Evolutionary conservation across 2,113 vertebrate species (phyloP).

Genomic region (Sylvilagus bachmani): DNA sequence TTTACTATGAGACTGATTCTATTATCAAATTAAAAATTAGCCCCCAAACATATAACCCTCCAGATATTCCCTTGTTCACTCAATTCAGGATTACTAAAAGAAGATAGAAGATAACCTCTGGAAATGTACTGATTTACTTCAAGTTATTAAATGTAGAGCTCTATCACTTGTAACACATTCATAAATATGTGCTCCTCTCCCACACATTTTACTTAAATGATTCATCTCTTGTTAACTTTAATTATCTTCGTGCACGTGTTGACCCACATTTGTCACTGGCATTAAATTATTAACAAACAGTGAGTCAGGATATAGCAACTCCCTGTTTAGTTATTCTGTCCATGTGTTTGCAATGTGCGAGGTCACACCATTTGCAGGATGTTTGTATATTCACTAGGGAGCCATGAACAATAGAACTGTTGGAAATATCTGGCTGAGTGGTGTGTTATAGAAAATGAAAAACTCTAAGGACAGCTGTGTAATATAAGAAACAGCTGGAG

Average conservation of each 20-base stretch:
- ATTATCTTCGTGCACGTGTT: not conserved
- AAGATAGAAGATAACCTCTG: not conserved
- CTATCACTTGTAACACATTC: not conserved
- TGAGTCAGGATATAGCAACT: conserved; percentile 40
- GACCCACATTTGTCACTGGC: conserved; percentile 23
- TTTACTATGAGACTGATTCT: not conserved
- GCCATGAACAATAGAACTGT: conserved; percentile 55
- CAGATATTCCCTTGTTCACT: not conserved
- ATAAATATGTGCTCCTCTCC: not conserved
- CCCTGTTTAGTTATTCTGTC: not conserved
- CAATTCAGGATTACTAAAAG: not conserved
- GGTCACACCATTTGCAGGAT: conserved; percentile 65
- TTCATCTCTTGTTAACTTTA: not conserved
- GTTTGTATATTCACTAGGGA: conserved; percentile 73
- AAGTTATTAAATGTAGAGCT: not conserved
- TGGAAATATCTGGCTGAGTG: conserved; percentile 58
- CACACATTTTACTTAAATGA: conserved; percentile 35
- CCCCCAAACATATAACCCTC: not conserved
- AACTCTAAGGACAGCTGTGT: conserved; percentile 68
- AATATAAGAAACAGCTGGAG: conserved; percentile 65
- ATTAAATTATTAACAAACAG: conserved; percentile 52
- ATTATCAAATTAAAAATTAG: conserved; percentile 4
- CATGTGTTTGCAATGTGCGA: conserved; percentile 74
- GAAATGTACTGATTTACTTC: not conserved
- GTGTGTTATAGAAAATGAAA: conserved; percentile 69